Evolutionary conservation across 2,888 invertebrate genomes (phyloP).

Genomic region (Physocephala rufipes): DNA sequence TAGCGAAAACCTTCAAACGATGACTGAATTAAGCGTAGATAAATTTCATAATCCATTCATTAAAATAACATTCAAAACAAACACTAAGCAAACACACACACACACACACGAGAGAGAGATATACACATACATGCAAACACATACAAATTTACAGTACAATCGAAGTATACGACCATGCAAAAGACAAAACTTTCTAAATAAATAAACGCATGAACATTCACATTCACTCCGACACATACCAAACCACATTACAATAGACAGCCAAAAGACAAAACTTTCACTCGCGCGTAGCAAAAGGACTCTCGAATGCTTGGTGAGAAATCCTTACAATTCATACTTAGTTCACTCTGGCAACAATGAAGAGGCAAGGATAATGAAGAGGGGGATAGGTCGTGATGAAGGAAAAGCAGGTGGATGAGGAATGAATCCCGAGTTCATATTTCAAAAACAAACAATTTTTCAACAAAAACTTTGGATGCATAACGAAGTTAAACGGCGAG

Average conservation of each 20-base stretch:
- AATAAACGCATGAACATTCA: slow-evolving; percentile 16
- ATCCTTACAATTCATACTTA: slow-evolving; percentile 18
- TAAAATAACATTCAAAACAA: slow-evolving; percentile 40
- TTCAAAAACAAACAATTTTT: slow-evolving; percentile 32
- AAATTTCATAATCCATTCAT: slow-evolving; percentile 41
- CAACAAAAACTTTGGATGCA: slow-evolving; percentile 25
- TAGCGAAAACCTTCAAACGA: slow-evolving; percentile 19
- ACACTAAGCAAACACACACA: slow-evolving; percentile 29
- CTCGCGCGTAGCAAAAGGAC: slow-evolving; percentile 9
- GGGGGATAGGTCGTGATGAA: background rate
- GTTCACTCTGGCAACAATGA: background rate
- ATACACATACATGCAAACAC: slow-evolving; percentile 10
- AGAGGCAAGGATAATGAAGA: background rate
- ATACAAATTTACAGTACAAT: background rate
- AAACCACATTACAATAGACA: slow-evolving; percentile 14
- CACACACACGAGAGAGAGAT: slow-evolving; percentile 10
- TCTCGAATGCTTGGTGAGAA: background rate
- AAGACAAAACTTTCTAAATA: slow-evolving; percentile 29
- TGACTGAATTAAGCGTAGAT: slow-evolving; percentile 30
- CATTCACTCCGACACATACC: background rate
- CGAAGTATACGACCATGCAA: background rate
- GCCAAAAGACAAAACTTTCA: slow-evolving; percentile 32
- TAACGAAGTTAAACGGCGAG: slow-evolving; percentile 16
- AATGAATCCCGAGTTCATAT: slow-evolving; percentile 16
- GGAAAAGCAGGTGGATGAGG: background rate